phyloP scores from a whole-genome alignment of 2,797 vertebrate genomes.

The Erethizon dorsatum region DNA sequence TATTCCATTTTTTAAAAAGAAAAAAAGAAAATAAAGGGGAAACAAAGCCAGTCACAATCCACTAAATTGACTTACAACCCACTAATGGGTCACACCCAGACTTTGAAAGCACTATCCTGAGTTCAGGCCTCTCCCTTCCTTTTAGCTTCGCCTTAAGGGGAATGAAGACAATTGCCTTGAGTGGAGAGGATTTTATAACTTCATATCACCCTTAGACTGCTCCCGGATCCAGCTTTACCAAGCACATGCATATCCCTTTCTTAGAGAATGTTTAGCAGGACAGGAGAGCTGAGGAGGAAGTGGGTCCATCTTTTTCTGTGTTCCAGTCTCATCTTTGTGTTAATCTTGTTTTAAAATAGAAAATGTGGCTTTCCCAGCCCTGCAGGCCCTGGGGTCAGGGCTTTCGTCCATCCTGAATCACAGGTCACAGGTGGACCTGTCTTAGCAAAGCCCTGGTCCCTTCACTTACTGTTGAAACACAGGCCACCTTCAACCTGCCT shows the following conservation, averaged over 20 bases:
- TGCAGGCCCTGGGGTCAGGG: not conserved
- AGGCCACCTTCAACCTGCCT: not conserved
- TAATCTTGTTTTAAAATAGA: not conserved
- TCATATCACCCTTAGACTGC: not conserved
- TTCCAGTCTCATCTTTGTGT: not conserved
- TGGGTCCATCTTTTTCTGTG: not conserved
- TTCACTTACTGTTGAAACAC: slow-evolving; percentile 12
- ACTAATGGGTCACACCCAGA: slow-evolving; percentile 57
- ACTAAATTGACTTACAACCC: not conserved
- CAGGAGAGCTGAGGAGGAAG: not conserved
- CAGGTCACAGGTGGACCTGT: not conserved
- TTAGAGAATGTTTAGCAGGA: not conserved
- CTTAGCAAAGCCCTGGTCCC: slow-evolving; percentile 3
- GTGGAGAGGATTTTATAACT: not conserved
- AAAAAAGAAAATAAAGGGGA: not conserved
- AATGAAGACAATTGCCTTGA: slow-evolving; percentile 1
- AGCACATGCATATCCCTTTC: not conserved
- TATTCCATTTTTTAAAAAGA: not conserved
- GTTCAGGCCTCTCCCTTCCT: not conserved
- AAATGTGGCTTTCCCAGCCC: slow-evolving; percentile 2
- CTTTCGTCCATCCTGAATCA: not conserved
- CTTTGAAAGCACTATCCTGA: slow-evolving; percentile 17
- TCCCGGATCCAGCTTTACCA: not conserved
- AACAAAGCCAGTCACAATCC: not conserved
- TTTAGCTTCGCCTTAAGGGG: slow-evolving; percentile 51